Conservation (phyloP, 2,113 vertebrate species). For the Scalopus aquaticus region DNA sequence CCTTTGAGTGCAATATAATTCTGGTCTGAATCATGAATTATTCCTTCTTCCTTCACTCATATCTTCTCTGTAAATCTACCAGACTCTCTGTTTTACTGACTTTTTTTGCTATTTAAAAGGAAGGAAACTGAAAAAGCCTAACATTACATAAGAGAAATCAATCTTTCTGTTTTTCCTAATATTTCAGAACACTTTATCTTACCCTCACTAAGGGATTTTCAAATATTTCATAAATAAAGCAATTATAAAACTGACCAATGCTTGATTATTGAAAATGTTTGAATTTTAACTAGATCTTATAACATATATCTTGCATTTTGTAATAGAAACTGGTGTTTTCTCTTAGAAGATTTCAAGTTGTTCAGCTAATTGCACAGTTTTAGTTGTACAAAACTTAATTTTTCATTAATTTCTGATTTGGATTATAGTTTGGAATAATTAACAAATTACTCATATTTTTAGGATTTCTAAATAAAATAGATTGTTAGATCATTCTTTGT, state of each 20-base stretch:
- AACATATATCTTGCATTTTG: background rate
- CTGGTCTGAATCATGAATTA: slow-evolving; percentile 23
- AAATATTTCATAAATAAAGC: background rate
- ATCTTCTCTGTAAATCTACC: background rate
- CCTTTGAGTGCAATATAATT: background rate
- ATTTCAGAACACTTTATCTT: background rate
- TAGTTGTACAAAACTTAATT: background rate
- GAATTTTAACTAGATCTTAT: background rate
- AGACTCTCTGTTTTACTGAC: background rate
- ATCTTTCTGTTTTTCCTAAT: background rate
- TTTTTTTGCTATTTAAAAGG: background rate
- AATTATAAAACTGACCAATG: background rate
- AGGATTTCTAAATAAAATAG: background rate
- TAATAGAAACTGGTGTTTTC: background rate
- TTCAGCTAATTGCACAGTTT: background rate
- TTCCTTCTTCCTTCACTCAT: background rate
- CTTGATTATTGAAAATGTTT: background rate
- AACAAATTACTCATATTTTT: background rate
- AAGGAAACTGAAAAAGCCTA: background rate
- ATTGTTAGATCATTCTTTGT: background rate
- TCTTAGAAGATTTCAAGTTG: background rate
- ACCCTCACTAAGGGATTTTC: background rate
- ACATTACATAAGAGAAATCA: background rate
- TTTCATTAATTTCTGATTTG: background rate
- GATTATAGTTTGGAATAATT: background rate